phyloP scores from a whole-genome alignment of 2,888 invertebrate genomes.

The Netelia inedita region DNA sequence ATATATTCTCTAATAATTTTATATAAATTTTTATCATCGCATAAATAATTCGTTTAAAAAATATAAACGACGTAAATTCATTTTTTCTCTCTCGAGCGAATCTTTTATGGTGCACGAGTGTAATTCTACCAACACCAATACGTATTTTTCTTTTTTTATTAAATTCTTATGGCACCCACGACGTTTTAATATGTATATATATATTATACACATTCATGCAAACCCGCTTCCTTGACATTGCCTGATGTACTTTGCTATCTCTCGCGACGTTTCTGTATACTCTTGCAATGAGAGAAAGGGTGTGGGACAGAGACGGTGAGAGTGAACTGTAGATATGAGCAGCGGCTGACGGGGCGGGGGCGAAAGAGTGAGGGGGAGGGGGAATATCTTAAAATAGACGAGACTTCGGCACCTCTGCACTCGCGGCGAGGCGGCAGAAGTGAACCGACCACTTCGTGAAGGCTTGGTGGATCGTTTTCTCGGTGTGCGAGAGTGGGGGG shows the following conservation, averaged over 20 bases:
- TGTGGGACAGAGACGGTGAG: background rate
- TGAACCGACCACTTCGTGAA: slow-evolving; percentile 38
- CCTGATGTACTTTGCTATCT: slow-evolving; percentile 47
- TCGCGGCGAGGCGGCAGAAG: slow-evolving; percentile 44
- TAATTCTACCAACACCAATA: too few species aligned
- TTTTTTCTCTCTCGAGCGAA: too few species aligned
- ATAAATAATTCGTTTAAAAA: too few species aligned
- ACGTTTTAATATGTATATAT: background rate
- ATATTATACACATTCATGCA: slow-evolving; percentile 1
- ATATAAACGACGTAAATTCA: too few species aligned
- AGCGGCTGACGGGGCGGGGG: background rate
- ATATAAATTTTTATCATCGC: too few species aligned
- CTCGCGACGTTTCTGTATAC: slow-evolving; percentile 41
- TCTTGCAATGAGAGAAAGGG: background rate
- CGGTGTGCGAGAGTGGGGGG: background rate
- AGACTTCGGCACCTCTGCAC: slow-evolving; percentile 68
- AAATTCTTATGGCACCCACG: too few species aligned
- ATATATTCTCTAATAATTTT: too few species aligned
- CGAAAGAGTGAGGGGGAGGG: background rate
- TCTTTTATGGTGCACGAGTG: too few species aligned
- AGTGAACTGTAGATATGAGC: background rate
- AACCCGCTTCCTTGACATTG: slow-evolving; percentile 68
- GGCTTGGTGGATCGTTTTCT: slow-evolving; percentile 28
- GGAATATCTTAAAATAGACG: slow-evolving; percentile 66
- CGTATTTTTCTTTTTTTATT: too few species aligned